Evolutionary conservation across 2,113 vertebrate genomes (phyloP).

Genomic region (Mesembrinibis cayennensis): DNA sequence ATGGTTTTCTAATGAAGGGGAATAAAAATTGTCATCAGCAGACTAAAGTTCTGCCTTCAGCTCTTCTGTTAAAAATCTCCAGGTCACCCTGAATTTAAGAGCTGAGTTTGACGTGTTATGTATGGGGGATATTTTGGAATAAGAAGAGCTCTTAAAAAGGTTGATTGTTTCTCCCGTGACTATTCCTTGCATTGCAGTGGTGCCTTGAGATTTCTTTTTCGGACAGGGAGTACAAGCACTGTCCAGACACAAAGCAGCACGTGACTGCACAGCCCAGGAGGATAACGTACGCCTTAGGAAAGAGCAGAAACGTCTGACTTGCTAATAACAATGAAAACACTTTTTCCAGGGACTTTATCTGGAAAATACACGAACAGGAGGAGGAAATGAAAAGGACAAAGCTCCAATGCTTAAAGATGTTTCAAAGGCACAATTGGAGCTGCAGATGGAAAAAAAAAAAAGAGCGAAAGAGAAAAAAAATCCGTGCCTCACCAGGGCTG

Average conservation of each 20-base stretch:
- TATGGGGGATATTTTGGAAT: background rate
- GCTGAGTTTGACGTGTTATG: background rate
- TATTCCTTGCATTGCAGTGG: background rate
- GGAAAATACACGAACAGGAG: background rate
- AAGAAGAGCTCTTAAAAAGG: background rate
- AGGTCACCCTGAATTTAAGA: background rate
- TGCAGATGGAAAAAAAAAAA: background rate
- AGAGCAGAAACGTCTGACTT: slow-evolving; percentile 9
- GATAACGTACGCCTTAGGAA: background rate
- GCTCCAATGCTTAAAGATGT: slow-evolving; percentile 9
- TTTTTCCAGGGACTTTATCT: slow-evolving; percentile 1
- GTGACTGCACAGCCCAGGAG: background rate
- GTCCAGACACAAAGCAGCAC: background rate
- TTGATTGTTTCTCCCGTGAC: background rate
- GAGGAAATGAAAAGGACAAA: slow-evolving; percentile 17
- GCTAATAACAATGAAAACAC: slow-evolving; percentile 31
- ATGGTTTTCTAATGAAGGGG: background rate
- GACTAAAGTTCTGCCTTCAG: background rate
- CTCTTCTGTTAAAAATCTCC: background rate
- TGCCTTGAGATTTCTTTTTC: background rate
- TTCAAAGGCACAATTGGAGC: slow-evolving; percentile 14
- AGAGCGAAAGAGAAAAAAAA: background rate
- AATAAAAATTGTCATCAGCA: background rate
- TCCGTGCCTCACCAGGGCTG: background rate
- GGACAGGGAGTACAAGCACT: background rate